Percentiles rank a stretch among this genome's conserved stretches.
These are phyloP conservation scores for Peromyscus polionotus DNA, from an alignment of 2,113 vertebrate genomes.

Conservation along the genomic window DNA sequence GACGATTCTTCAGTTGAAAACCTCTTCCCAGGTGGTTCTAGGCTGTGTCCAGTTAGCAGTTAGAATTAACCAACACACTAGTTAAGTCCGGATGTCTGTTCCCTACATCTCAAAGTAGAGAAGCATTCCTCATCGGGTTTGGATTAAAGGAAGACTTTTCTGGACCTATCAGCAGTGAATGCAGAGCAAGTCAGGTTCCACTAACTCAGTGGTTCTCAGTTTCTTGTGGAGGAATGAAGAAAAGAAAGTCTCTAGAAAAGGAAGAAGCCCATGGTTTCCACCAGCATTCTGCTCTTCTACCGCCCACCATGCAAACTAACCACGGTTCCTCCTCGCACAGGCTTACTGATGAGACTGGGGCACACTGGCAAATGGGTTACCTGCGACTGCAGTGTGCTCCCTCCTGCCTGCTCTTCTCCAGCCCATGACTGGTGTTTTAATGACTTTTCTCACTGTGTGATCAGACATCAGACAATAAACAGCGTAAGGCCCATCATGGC, in stretches of 20 bases:
- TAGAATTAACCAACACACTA: neutral
- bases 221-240: neutral
- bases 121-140: neutral
- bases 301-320: neutral
- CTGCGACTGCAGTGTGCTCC: neutral
- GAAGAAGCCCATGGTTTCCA: neutral
- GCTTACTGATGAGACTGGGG: neutral
- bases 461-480: neutral
- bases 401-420: neutral
- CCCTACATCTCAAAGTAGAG: neutral
- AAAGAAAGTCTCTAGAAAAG: neutral
- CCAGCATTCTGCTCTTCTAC: neutral
- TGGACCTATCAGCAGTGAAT: neutral
- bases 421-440: neutral
- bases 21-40: neutral
- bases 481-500: neutral
- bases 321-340: neutral
- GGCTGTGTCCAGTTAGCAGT: neutral
- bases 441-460: neutral
- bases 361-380: rapidly evolving
- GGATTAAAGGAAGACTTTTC: neutral
- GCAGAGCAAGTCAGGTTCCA: rapidly evolving
- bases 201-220: too few species aligned
- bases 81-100: neutral
- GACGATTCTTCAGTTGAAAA: neutral